phyloP scores from a whole-genome alignment of 1,140 invertebrate species.

The Drosophila ananassae region DNA sequence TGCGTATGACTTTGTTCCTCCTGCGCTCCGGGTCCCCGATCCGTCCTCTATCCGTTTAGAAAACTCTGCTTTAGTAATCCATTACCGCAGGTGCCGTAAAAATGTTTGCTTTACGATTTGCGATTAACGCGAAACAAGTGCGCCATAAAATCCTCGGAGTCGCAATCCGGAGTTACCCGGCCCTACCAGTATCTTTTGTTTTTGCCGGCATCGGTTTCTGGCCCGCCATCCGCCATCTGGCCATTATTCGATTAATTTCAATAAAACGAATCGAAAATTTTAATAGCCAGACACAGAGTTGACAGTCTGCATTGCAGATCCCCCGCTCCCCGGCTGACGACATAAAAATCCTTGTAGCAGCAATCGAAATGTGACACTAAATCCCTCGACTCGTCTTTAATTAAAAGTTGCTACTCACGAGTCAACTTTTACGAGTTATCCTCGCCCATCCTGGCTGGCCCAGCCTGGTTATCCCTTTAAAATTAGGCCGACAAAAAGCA shows the following conservation, averaged over 20 bases:
- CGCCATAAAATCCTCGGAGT: slow-evolving; percentile 70
- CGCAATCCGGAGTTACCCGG: slow-evolving; percentile 20
- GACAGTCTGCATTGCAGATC: slow-evolving; percentile 7
- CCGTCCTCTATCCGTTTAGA: background rate
- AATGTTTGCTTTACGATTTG: slow-evolving; percentile 82
- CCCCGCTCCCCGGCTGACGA: background rate
- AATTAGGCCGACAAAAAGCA: slow-evolving; percentile 68
- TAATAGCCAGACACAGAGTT: slow-evolving; percentile 35
- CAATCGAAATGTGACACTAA: slow-evolving; percentile 34
- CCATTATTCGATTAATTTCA: slow-evolving; percentile 78
- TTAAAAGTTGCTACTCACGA: slow-evolving; percentile 41
- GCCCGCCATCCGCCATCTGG: slow-evolving; percentile 43
- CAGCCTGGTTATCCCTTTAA: slow-evolving; percentile 1
- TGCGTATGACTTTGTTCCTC: background rate
- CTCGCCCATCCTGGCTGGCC: slow-evolving; percentile 2
- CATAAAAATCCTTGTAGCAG: slow-evolving; percentile 45
- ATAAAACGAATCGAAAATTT: slow-evolving; percentile 68
- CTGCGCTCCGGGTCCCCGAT: background rate
- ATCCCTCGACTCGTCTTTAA: slow-evolving; percentile 26
- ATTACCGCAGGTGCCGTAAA: slow-evolving; percentile 81
- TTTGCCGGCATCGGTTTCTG: slow-evolving; percentile 2
- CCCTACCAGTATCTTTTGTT: slow-evolving; percentile 2
- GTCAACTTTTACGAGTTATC: slow-evolving; percentile 36
- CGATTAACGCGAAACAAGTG: slow-evolving; percentile 81
- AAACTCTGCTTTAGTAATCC: slow-evolving; percentile 67